Evolutionary conservation across 1,140 invertebrate species (phyloP), one percentile per base, ranked within the genome.

Genomic region (Tyrophagus putrescentiae): DNA sequence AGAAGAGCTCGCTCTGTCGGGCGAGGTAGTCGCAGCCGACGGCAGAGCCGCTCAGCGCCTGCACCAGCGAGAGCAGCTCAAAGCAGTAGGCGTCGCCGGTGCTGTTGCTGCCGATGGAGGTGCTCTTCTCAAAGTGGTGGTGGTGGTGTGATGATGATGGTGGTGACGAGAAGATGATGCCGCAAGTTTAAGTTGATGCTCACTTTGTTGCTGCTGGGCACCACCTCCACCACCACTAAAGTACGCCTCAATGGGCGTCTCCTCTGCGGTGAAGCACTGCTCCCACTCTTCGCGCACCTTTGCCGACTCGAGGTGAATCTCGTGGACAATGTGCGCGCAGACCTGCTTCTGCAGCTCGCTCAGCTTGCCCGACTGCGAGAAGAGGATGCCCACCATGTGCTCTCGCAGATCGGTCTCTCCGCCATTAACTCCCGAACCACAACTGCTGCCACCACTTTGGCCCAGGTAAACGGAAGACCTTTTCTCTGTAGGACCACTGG

Each of bases 311-410:
- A 87, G 85, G 18, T 83, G 77, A 42, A 97, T 95, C 1, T 90
- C 90, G 68, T 86, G 82, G 9, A 96, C 89, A 60, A 96, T 95
- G 70, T 96, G 91, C 0, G 83, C 79, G 69, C 88, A 91, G 11
- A 89, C 84, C 78, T 95, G 91, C 74, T 89, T 91, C 70, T 96
- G 93, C 27, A 96, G 75, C 69, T 93, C 85, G 0, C 89, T 94
- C 0, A 97, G 75, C 71, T 94, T 94, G 32, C 52, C 36, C 68
- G 86, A 91, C 44, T 89, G 79, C 65, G 87, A 91, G 72, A 96
- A 97, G 16, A 97, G 75, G 65, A 97, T 96, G 53, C 91, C 91
- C 21, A 96, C 92, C 80, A 97, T 92, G 68, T 96, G 91, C 70
- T 96, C 91, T 21, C 90, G 81, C 0, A 97, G 74, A 72, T 96